Evolutionary conservation across 2,888 invertebrate genomes (phyloP), one percentile per base, ranked within the genome.

Genomic region (Neria commutata): DNA sequence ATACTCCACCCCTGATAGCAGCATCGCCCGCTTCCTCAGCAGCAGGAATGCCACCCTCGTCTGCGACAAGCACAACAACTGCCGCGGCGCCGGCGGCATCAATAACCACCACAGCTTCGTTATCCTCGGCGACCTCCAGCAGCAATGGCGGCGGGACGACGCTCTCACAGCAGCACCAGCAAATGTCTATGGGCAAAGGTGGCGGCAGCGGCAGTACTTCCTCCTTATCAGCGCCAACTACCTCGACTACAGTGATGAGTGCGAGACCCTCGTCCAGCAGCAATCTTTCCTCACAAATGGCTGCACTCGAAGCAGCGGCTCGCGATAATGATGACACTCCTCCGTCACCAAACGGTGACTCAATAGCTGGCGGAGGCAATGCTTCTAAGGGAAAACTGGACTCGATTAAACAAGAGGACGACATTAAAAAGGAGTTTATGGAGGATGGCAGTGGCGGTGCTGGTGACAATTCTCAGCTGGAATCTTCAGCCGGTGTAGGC

Each of bases 221-320:
- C 40, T 66, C 63, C 11, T 67, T 62, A 19, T 71, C 73, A 16
- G 60, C 67, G 51, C 59, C 70, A 58, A 63, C 74, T 56, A 60
- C 71, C 5, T 68, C 71, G 61, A 68, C 58, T 64, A n/a, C 21
- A 21, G 48, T 33, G 37, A 26, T 48, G 62, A 17, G 57, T 77
- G 71, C 63, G 65, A 55, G 60, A 61, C 24, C 33, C 50, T 82
- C 84, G n/a, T 84, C 86, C 17, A 82, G 81, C 42, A 82, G 79
- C 45, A 81, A 81, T 58, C 85, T 88, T 76, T 88, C 90, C 19
- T 88, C 89, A 10, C 89, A 89, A 77, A 88, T 89, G 86, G 89
- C 90, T 14, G 89, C 90, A 3, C 86, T 90, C 54, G 87, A 86
- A 67, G 89, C 89, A 4, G 88, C 89, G 3, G 86, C 88, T 0